A percentile compares a stretch with the other conserved stretches of the same genome.
phyloP scores from a whole-genome alignment of 2,888 invertebrate genomes.

The Leptopilina myrica region DNA sequence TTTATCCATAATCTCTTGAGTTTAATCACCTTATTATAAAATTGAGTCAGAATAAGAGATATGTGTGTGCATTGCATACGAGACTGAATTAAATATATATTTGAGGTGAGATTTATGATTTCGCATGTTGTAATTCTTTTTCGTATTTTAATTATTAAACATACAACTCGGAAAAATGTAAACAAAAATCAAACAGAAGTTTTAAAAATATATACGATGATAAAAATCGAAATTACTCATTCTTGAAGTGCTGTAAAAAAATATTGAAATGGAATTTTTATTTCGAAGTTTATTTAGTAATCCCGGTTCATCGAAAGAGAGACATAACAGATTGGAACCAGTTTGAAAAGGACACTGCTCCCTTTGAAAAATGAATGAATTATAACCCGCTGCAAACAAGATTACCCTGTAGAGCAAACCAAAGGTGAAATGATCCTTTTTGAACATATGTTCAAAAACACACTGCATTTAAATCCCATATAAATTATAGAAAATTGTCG shows the following conservation, averaged over 20 bases:
- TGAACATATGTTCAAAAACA: neutral
- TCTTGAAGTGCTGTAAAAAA: no score
- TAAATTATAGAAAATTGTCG: neutral
- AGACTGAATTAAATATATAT: no score
- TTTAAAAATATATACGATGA: no score
- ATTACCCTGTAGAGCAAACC: slow-evolving; percentile 7
- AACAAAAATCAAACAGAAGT: neutral
- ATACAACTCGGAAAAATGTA: slow-evolving; percentile 25
- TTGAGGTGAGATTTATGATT: neutral
- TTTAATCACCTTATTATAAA: no score
- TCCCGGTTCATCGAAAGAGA: neutral
- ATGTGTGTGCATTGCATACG: no score
- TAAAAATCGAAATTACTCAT: no score
- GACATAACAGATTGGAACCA: slow-evolving; percentile 16
- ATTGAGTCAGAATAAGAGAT: no score
- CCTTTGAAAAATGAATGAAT: slow-evolving; percentile 23
- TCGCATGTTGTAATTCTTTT: slow-evolving; percentile 2
- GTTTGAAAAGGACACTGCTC: slow-evolving; percentile 9
- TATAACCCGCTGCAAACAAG: slow-evolving; percentile 3
- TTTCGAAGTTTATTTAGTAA: no score
- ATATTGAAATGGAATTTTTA: no score
- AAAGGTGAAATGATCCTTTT: slow-evolving; percentile 4
- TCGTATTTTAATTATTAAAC: slow-evolving; percentile 1
- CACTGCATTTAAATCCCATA: neutral
- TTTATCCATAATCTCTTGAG: no score